phyloP scores from a whole-genome alignment of 2,888 invertebrate species.

The Caenorhabditis becei region DNA sequence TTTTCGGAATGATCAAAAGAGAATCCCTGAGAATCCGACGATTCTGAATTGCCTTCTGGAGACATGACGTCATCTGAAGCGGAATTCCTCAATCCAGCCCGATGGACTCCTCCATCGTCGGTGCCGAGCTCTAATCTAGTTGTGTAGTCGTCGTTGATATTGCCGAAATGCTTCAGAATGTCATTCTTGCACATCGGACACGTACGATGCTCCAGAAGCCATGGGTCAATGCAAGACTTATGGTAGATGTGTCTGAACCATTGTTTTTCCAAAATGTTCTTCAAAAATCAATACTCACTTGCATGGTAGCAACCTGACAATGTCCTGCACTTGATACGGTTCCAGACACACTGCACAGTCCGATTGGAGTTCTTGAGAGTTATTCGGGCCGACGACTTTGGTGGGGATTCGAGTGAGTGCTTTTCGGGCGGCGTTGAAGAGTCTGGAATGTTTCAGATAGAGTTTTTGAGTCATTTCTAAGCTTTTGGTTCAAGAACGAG shows the following conservation, averaged over 20 bases:
- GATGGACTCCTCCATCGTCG: background rate
- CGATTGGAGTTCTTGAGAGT: constrained; percentile 89
- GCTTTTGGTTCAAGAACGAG: background rate
- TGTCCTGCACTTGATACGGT: constrained; percentile 91
- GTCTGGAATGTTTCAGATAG: too few relatives aligned
- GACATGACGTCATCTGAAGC: constrained; percentile 23
- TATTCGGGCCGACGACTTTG: constrained; percentile 89
- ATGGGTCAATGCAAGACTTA: constrained; percentile 95
- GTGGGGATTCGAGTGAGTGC: constrained; percentile 94
- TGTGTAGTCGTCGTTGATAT: constrained; percentile 18
- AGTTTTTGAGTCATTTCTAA: too few relatives aligned
- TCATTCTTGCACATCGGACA: constrained; percentile 98
- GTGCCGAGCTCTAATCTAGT: constrained; percentile 42
- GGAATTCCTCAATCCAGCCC: background rate
- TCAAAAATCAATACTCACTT: constrained; percentile 87
- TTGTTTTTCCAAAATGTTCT: too few relatives aligned
- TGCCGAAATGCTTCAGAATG: constrained; percentile 87
- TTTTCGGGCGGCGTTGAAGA: constrained; percentile 94
- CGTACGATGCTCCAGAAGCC: constrained; percentile 94
- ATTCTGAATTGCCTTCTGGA: constrained; percentile 46
- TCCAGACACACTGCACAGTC: constrained; percentile 97
- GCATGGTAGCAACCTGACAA: constrained; percentile 92
- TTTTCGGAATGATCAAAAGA: constrained; percentile 58
- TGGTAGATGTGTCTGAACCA: constrained; percentile 95
- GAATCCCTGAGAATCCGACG: constrained; percentile 58